phyloP scores from a whole-genome alignment of 2,888 invertebrate species.

The Hydraecia micacea region DNA sequence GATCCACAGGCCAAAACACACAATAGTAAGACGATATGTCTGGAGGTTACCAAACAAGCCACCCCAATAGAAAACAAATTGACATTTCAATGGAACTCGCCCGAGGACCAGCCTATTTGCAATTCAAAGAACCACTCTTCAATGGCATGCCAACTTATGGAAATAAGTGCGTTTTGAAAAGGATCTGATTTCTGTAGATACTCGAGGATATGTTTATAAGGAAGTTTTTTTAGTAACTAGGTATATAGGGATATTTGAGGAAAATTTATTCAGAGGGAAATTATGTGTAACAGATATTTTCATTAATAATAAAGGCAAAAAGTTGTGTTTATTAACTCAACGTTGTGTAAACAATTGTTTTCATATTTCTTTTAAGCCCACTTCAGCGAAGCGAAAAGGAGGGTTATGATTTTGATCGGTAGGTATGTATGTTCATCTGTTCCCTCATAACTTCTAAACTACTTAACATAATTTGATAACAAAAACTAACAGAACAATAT shows the following conservation, averaged over 20 bases:
- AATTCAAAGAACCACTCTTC: conserved; percentile 88
- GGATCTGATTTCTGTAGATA: conserved; percentile 85
- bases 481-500: too few species aligned
- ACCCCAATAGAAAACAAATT: conserved; percentile 90
- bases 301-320: neutral
- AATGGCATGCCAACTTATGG: conserved; percentile 87
- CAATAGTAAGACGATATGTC: conserved; percentile 81
- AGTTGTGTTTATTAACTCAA: neutral
- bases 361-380: neutral
- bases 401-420: neutral
- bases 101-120: conserved; percentile 86
- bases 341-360: neutral
- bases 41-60: conserved; percentile 75
- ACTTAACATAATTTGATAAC: too few species aligned
- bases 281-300: neutral
- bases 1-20: conserved; percentile 70
- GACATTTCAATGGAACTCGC: conserved; percentile 88
- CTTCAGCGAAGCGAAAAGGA: neutral
- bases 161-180: conserved; percentile 86
- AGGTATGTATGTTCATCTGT: too few species aligned
- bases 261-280: conserved; percentile 2
- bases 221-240: conserved; percentile 37
- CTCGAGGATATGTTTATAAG: conserved; percentile 52
- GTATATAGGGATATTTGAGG: conserved; percentile 7
- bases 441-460: too few species aligned